phyloP scores from a whole-genome alignment of 2,113 vertebrate genomes.

The Perca flavescens region DNA sequence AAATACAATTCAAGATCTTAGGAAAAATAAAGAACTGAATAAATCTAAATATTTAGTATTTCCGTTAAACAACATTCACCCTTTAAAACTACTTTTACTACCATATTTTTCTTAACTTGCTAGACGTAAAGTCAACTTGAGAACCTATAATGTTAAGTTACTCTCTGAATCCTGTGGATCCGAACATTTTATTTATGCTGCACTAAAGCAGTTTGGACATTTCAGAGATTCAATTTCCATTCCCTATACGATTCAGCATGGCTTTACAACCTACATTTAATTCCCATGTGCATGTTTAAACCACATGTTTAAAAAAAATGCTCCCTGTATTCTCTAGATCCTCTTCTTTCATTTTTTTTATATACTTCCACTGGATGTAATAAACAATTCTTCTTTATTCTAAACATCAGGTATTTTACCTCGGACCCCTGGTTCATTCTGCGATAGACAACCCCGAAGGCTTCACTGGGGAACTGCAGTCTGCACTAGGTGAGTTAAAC shows the following conservation, averaged over 20 bases:
- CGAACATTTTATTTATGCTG: slow-evolving; percentile 18
- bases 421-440: slow-evolving; percentile 49
- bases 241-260: background rate
- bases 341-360: slow-evolving; percentile 9
- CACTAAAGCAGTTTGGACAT: slow-evolving; percentile 27
- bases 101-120: background rate
- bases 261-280: slow-evolving; percentile 26
- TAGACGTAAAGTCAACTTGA: background rate
- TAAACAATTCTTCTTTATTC: slow-evolving; percentile 30
- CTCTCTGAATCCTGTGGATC: background rate
- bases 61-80: background rate
- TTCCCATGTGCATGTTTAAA: slow-evolving; percentile 37
- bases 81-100: background rate
- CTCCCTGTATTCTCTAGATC: background rate
- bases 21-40: background rate
- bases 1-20: background rate
- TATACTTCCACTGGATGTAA: slow-evolving; percentile 8
- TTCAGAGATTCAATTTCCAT: slow-evolving; percentile 20
- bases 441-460: slow-evolving; percentile 68
- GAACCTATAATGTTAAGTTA: background rate
- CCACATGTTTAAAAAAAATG: slow-evolving; percentile 1
- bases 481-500: slow-evolving; percentile 79
- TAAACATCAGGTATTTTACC: slow-evolving; percentile 58
- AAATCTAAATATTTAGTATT: background rate
- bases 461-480: slow-evolving; percentile 78